phyloP scores from a whole-genome alignment of 2,113 vertebrate species.

The Clarias gariepinus region DNA sequence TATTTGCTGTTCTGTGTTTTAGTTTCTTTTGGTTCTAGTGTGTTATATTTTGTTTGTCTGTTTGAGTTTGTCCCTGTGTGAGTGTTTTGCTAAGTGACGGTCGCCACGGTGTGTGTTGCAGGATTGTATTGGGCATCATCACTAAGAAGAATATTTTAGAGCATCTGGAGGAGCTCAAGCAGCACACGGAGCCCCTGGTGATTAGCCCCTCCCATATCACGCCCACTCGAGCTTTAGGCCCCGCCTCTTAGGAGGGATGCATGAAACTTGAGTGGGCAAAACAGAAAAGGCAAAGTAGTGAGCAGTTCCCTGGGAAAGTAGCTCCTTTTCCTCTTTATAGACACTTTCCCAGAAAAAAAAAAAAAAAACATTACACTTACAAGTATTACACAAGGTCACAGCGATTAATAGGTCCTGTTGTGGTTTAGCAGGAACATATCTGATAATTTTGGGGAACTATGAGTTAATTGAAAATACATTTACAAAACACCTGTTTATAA shows the following conservation, averaged over 20 bases:
- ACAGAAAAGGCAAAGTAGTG: slow-evolving; percentile 37
- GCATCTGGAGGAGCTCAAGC: slow-evolving; percentile 99
- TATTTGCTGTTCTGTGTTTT: slow-evolving; percentile 27
- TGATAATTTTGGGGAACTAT: slow-evolving; percentile 13
- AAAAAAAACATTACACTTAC: neutral
- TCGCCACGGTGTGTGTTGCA: slow-evolving; percentile 97
- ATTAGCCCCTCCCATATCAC: slow-evolving; percentile 89
- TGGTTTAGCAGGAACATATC: neutral
- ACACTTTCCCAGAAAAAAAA: neutral
- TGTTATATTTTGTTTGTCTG: slow-evolving; percentile 15
- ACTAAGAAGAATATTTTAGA: slow-evolving; percentile 99
- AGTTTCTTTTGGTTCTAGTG: slow-evolving; percentile 17
- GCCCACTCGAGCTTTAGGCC: slow-evolving; percentile 75
- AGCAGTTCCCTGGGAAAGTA: slow-evolving; percentile 57
- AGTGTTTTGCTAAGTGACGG: slow-evolving; percentile 86
- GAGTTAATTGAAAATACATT: neutral
- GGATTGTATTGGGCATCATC: slow-evolving; percentile 99
- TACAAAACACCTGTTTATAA: neutral
- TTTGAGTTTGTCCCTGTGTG: slow-evolving; percentile 78
- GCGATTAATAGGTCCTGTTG: neutral
- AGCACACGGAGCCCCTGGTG: slow-evolving; percentile 94
- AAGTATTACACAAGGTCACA: slow-evolving; percentile 21
- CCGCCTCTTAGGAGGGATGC: slow-evolving; percentile 77
- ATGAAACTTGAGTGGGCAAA: slow-evolving; percentile 85
- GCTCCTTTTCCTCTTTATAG: slow-evolving; percentile 1